Conservation (phyloP, 2,113 vertebrate species). For the Aldabrachelys gigantea region DNA sequence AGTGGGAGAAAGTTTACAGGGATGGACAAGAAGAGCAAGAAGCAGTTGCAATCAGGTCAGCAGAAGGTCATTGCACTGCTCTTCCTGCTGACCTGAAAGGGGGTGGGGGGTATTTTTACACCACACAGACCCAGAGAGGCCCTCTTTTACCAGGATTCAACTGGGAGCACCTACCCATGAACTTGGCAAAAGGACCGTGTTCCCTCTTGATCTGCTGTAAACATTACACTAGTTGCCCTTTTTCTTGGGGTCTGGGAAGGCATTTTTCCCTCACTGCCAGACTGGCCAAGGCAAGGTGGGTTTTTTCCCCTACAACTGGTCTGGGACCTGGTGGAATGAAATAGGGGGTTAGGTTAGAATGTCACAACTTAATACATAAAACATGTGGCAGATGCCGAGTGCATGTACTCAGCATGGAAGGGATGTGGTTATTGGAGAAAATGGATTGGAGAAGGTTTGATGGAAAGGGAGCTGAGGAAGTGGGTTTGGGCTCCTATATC, state of each 20-base stretch:
- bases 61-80: neutral
- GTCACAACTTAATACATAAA: neutral
- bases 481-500: neutral
- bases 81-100: neutral
- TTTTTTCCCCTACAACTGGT: neutral
- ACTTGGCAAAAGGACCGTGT: neutral
- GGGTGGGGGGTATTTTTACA: neutral
- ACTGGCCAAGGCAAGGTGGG: neutral
- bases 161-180: neutral
- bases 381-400: neutral
- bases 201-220: neutral
- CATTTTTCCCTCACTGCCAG: neutral
- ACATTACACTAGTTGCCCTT: neutral
- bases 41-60: neutral
- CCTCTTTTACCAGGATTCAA: neutral
- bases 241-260: neutral
- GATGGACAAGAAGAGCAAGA: neutral
- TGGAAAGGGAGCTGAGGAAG: neutral
- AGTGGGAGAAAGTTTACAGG: neutral
- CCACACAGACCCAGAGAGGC: neutral
- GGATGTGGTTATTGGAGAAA: neutral
- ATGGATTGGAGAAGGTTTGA: neutral
- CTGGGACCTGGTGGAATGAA: neutral
- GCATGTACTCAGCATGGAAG: neutral
- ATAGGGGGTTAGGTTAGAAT: neutral